phyloP scores from a whole-genome alignment of 1,140 invertebrate species.

The Rhyzopertha dominica region DNA sequence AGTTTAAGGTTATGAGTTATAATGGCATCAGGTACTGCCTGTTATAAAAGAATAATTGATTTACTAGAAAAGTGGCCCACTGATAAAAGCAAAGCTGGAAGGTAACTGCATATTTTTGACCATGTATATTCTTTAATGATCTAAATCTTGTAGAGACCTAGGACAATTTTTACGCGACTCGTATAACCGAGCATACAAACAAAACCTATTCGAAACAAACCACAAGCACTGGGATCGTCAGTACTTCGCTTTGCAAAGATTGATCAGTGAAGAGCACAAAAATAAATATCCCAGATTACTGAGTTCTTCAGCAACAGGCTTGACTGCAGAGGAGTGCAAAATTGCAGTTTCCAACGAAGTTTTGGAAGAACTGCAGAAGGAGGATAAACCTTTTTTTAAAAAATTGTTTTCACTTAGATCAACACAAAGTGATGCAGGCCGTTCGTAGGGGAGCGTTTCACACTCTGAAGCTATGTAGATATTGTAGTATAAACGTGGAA shows the following conservation, averaged over 20 bases:
- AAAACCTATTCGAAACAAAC: constrained; percentile 53
- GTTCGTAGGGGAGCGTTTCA: no score
- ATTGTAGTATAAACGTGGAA: constrained; percentile 29
- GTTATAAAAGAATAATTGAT: constrained; percentile 66
- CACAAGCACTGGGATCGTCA: constrained; percentile 59
- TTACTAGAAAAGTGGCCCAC: constrained; percentile 76
- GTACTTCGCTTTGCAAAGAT: constrained; percentile 60
- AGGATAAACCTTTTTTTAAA: constrained; percentile 52
- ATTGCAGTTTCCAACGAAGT: constrained; percentile 65
- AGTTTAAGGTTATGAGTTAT: no score
- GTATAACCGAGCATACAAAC: constrained; percentile 60
- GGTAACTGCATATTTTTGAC: constrained; percentile 48
- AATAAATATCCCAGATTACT: constrained; percentile 57
- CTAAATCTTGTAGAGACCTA: constrained; percentile 61
- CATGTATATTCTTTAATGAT: constrained; percentile 11
- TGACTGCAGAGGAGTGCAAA: constrained; percentile 66
- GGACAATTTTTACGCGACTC: constrained; percentile 67
- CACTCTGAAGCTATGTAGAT: constrained; percentile 23
- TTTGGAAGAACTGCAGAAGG: constrained; percentile 55
- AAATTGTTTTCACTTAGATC: constrained; percentile 46
- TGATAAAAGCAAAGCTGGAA: constrained; percentile 64
- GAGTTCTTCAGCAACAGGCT: constrained; percentile 60
- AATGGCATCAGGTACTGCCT: constrained; percentile 33
- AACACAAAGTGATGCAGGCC: constrained; percentile 5
- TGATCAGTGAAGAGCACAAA: constrained; percentile 65